Conservation (phyloP, 2,797 vertebrate species). For the Micrastur ruficollis region DNA sequence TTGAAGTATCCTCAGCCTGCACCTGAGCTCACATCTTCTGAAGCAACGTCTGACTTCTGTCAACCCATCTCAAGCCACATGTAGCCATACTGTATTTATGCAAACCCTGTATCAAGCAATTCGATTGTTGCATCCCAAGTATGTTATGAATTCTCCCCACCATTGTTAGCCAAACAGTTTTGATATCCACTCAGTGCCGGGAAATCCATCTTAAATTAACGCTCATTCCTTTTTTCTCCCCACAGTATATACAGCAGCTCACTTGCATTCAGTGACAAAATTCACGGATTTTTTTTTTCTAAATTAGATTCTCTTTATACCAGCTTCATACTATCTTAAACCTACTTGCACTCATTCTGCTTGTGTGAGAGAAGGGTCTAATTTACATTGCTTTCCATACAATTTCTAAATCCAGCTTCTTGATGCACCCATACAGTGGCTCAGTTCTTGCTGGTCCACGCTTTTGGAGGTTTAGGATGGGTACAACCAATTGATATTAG, state of each 20-base stretch:
- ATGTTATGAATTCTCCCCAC: neutral
- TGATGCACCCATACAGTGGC: neutral
- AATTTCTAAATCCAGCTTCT: neutral
- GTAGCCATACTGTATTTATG: neutral
- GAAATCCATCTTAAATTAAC: neutral
- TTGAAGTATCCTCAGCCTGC: neutral
- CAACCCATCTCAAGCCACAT: neutral
- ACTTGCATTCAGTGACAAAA: neutral
- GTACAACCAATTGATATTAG: neutral
- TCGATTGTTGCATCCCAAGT: neutral
- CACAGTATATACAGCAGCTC: neutral
- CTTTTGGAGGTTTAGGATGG: neutral
- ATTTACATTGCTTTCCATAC: neutral
- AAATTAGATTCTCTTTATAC: neutral
- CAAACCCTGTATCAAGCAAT: neutral
- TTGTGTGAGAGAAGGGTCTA: neutral
- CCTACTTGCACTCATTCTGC: neutral
- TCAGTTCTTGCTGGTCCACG: neutral
- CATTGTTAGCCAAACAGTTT: neutral
- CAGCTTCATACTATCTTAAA: neutral
- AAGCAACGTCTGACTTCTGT: neutral
- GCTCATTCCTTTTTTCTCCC: neutral
- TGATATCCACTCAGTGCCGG: neutral
- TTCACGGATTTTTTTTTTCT: fast-evolving
- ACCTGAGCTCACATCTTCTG: neutral